Percentiles rank a stretch among this genome's conserved stretches.
phyloP scores from a whole-genome alignment of 2,888 invertebrate genomes.

The Ichneumon xanthorius region DNA sequence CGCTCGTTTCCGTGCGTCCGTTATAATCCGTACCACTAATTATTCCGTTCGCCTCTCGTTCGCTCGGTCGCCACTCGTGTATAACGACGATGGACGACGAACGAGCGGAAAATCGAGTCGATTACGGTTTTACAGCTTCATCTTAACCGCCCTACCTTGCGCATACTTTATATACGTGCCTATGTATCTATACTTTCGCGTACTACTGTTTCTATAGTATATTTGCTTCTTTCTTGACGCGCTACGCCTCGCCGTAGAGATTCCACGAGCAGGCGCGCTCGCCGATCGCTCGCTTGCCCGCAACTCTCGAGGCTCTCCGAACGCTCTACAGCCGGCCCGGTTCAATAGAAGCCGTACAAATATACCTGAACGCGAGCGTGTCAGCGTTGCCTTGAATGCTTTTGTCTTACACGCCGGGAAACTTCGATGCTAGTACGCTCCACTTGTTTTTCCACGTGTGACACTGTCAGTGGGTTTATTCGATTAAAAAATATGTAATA shows the following conservation, averaged over 20 bases:
- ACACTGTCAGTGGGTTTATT: neutral
- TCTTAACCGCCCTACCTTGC: neutral
- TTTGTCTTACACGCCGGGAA: neutral
- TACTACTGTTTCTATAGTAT: no score
- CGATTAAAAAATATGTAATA: neutral
- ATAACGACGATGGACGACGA: constrained; percentile 34
- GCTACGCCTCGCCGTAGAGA: neutral
- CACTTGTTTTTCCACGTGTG: neutral
- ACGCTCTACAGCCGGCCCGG: constrained; percentile 12
- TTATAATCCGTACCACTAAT: constrained; percentile 1
- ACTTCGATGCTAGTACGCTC: neutral
- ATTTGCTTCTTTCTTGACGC: neutral
- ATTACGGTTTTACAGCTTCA: constrained; percentile 31
- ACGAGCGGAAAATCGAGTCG: constrained; percentile 33
- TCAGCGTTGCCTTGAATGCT: constrained; percentile 18
- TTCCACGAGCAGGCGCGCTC: neutral
- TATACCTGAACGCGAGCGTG: constrained; percentile 35
- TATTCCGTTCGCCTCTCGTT: constrained; percentile 1
- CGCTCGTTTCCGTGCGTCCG: constrained; percentile 27
- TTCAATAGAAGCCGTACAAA: constrained; percentile 51
- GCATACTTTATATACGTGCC: no score
- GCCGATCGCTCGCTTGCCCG: constrained; percentile 9
- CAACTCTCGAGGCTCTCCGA: constrained; percentile 32
- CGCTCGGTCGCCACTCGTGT: neutral
- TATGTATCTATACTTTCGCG: no score